Base-by-base conservation (phyloP, 2,888 invertebrate species). In the Chaitophorus viminalis region DNA sequence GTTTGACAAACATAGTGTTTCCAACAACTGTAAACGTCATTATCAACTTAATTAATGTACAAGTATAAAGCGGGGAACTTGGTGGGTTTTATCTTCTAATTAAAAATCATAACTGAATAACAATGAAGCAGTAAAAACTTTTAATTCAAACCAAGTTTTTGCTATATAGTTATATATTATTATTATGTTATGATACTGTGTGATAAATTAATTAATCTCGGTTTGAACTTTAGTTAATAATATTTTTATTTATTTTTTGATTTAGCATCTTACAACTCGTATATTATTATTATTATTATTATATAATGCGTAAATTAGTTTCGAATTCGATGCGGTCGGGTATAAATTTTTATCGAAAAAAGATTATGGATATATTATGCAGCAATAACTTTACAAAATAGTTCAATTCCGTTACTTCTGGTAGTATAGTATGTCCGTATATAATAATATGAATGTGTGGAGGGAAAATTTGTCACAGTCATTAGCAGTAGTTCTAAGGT, bases 1-100 rank as follows among this genome's bases (percentile, higher is more conserved):
- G 54, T 74, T 82, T 82, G 82, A 82, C 74, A 82, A 82, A 82
- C 82, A 82, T 82, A 74, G 82, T 82, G 54, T 82, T 82, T n/a
- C 74, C 72, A 82, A 74, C 82, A 74, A 74, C 72, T 82, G 72
- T 36, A 82, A 54, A 82, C 82, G 72, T 82, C 82, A 82, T 82
- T 54, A 72, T 74, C 82, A 74, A 82, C 82, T 74, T 54, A 82
- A 82, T 82, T 82, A 82, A 82, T 82, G 82, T 54, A 60, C 74
- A 46, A 54, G 70, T 72, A 82, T 82, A 82, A 72, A 46, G 74
- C 39, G 39, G 54, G 8, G 21, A 83, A 83, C 75, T 75, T 39
- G 14, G 60, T 29, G 54, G 83, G 60, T 83, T 83, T 83, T 83
- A 83, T 83, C 74, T 83, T 75, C 75, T 65, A 65, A 83, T 83